A percentile compares a stretch with the other conserved stretches of the same genome.
phyloP scores from a whole-genome alignment of 2,888 invertebrate species.

The Copidosoma aretas region DNA sequence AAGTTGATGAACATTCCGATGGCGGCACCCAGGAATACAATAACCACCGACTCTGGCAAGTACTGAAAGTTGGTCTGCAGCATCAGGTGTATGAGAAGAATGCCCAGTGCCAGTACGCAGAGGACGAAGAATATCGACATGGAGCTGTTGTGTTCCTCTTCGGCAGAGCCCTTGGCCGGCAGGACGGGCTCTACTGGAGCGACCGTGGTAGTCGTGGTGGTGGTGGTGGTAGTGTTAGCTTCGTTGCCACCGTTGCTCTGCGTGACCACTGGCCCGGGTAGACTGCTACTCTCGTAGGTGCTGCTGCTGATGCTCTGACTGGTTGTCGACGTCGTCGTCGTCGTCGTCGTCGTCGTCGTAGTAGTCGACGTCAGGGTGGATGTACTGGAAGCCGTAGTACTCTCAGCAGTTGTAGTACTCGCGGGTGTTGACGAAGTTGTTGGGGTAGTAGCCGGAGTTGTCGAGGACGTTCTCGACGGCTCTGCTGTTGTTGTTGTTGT shows the following conservation, averaged over 20 bases:
- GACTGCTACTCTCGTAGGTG: conserved; percentile 7
- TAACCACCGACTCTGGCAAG: conserved; percentile 96
- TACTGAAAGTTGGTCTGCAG: conserved; percentile 95
- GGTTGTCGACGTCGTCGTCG: background rate
- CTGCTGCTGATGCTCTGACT: background rate
- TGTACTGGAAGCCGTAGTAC: background rate
- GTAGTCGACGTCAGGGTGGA: background rate
- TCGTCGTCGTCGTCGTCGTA: background rate
- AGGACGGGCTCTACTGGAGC: conserved; percentile 78
- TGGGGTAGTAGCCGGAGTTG: background rate
- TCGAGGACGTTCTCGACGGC: background rate
- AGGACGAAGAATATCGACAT: conserved; percentile 98
- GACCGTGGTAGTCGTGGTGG: conserved; percentile 62
- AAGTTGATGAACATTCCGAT: conserved; percentile 91
- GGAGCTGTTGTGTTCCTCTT: conserved; percentile 95
- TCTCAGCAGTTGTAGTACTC: background rate
- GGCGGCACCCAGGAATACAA: conserved; percentile 91
- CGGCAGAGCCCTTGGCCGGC: conserved; percentile 89
- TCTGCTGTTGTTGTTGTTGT: background rate
- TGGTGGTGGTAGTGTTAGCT: conserved; percentile 37
- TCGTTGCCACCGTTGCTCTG: conserved; percentile 35
- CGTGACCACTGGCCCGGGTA: conserved; percentile 1
- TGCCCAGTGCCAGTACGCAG: conserved; percentile 92
- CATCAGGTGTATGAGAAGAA: conserved; percentile 92
- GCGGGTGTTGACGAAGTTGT: background rate